phyloP scores from a whole-genome alignment of 2,113 vertebrate genomes.

The Aleadryas rufinucha region DNA sequence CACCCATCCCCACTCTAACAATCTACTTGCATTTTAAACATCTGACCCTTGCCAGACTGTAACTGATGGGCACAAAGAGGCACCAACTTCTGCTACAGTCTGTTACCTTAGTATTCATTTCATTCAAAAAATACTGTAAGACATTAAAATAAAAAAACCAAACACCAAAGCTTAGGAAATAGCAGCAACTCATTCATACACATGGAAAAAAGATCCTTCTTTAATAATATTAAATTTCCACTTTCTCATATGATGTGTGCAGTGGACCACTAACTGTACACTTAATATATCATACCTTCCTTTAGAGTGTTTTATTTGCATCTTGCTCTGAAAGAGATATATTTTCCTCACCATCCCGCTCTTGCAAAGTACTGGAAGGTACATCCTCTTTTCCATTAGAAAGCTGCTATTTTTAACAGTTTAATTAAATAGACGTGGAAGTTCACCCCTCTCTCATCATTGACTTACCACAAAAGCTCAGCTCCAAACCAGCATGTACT shows the following conservation, averaged over 20 bases:
- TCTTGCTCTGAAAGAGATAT: not conserved
- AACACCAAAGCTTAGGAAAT: not conserved
- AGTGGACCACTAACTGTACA: not conserved
- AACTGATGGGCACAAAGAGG: not conserved
- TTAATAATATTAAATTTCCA: not conserved
- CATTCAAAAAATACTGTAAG: not conserved
- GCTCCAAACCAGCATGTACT: not conserved
- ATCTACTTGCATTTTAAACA: not conserved
- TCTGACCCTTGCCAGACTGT: too few species aligned
- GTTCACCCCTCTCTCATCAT: not conserved
- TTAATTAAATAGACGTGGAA: not conserved
- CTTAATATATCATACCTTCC: fast-evolving
- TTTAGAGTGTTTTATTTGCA: not conserved
- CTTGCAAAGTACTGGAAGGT: not conserved
- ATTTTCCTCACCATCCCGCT: not conserved
- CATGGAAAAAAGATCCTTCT: not conserved
- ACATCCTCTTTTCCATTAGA: not conserved
- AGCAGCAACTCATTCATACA: not conserved
- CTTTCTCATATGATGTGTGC: not conserved
- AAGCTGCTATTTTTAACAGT: not conserved
- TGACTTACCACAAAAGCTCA: constrained; percentile 16
- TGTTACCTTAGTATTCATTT: not conserved
- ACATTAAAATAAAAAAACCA: not conserved
- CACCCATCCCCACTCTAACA: not conserved
- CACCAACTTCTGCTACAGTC: not conserved